Conservation (phyloP, 2,797 vertebrate genomes). For the Pangasius larnaudii region DNA sequence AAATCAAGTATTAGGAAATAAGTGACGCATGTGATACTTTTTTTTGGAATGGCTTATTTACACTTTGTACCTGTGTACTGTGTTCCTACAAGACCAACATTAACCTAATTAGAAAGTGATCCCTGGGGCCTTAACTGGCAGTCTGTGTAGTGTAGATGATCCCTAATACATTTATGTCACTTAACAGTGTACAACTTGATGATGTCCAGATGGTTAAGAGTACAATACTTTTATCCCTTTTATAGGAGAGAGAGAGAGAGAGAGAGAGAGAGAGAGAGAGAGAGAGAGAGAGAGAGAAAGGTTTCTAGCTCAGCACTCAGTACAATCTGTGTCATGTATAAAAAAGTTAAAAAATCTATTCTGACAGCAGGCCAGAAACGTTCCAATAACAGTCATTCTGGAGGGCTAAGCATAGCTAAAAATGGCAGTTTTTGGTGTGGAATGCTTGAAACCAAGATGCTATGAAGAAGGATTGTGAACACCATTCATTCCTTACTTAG, state of each 20-base stretch:
- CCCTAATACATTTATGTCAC: constrained; percentile 16
- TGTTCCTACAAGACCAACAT: background rate
- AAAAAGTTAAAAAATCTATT: background rate
- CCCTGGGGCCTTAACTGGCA: background rate
- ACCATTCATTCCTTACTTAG: constrained; percentile 16
- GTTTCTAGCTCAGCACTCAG: background rate
- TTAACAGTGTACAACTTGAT: background rate
- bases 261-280: background rate
- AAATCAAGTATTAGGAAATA: background rate
- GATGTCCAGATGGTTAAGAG: background rate
- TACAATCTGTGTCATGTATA: background rate
- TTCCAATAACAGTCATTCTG: background rate
- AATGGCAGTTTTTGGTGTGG: constrained; percentile 21
- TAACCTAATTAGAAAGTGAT: background rate
- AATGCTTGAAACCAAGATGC: constrained; percentile 28
- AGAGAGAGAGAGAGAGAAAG: background rate
- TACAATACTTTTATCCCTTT: constrained; percentile 2
- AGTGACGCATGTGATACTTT: background rate
- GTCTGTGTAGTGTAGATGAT: background rate
- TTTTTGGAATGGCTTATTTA: background rate
- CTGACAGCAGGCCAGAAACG: constrained; percentile 2
- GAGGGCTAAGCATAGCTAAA: constrained; percentile 12
- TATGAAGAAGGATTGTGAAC: constrained; percentile 18
- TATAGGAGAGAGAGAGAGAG: background rate
- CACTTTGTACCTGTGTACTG: background rate